phyloP scores from a whole-genome alignment of 2,888 invertebrate species.

The Stegophylla sp. region DNA sequence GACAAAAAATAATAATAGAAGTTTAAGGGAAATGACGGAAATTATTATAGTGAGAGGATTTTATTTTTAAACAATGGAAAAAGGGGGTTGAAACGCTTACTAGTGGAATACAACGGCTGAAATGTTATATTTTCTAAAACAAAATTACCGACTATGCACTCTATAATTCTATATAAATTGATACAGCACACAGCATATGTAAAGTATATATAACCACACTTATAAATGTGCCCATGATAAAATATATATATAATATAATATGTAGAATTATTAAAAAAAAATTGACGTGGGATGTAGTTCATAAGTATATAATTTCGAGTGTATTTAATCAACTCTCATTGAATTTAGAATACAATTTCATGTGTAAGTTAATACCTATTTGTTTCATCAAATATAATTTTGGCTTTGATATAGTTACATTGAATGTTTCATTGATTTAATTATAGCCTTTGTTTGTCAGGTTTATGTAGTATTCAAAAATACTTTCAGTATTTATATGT shows the following conservation, averaged over 20 bases:
- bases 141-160: slow-evolving; percentile 9
- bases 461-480: neutral
- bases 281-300: neutral
- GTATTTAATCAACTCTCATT: slow-evolving; percentile 7
- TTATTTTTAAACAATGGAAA: slow-evolving; percentile 35
- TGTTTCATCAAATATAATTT: neutral
- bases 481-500: neutral
- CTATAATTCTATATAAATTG: slow-evolving; percentile 12
- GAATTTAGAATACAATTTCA: neutral
- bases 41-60: slow-evolving; percentile 38
- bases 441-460: neutral
- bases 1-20: slow-evolving; percentile 32
- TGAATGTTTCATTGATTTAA: neutral
- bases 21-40: slow-evolving; percentile 38
- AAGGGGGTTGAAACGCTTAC: slow-evolving; percentile 15
- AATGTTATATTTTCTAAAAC: slow-evolving; percentile 30
- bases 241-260: neutral
- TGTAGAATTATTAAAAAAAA: neutral
- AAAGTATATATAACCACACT: slow-evolving; percentile 38
- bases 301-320: neutral
- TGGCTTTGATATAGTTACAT: neutral
- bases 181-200: neutral
- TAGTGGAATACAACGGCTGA: slow-evolving; percentile 15
- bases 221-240: neutral
- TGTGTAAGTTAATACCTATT: neutral